Evolutionary conservation across 2,888 invertebrate genomes (phyloP).

Genomic region (Pseudeuparius sepicola): DNA sequence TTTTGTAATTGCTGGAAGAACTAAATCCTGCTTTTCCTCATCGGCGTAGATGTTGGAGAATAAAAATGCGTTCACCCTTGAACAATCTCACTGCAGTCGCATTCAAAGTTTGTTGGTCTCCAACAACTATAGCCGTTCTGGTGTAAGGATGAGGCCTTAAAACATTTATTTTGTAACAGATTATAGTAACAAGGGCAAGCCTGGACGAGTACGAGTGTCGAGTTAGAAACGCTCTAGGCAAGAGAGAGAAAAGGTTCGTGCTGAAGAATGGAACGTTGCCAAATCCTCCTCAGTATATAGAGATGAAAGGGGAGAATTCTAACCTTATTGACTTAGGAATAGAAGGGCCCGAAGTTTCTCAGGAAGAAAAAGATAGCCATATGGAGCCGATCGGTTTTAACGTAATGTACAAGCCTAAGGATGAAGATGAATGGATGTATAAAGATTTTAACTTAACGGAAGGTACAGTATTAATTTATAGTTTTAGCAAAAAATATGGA

Average conservation of each 20-base stretch:
- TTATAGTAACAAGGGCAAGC: too few species aligned
- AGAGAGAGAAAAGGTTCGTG: slow-evolving; percentile 40
- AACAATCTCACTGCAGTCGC: too few species aligned
- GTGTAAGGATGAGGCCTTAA: too few species aligned
- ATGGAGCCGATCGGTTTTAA: slow-evolving; percentile 30
- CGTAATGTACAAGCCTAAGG: slow-evolving; percentile 28
- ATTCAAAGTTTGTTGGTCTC: too few species aligned
- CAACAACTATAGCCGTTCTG: too few species aligned
- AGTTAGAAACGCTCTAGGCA: slow-evolving; percentile 43
- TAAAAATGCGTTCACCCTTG: too few species aligned
- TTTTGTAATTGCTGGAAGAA: too few species aligned
- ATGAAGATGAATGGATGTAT: slow-evolving; percentile 23
- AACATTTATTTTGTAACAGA: too few species aligned
- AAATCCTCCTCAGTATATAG: slow-evolving; percentile 36
- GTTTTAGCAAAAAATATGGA: too few species aligned
- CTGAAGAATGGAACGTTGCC: slow-evolving; percentile 46
- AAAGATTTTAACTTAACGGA: slow-evolving; percentile 24
- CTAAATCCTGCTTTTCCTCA: too few species aligned
- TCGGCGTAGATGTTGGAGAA: too few species aligned
- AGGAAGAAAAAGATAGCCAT: slow-evolving; percentile 21
- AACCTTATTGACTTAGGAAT: slow-evolving; percentile 30
- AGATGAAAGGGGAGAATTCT: slow-evolving; percentile 26
- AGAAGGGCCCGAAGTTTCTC: slow-evolving; percentile 22
- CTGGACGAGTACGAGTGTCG: slow-evolving; percentile 46
- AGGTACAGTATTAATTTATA: too few species aligned